Base-by-base conservation (phyloP, 1,140 invertebrate species). In the Colletes gigas region DNA sequence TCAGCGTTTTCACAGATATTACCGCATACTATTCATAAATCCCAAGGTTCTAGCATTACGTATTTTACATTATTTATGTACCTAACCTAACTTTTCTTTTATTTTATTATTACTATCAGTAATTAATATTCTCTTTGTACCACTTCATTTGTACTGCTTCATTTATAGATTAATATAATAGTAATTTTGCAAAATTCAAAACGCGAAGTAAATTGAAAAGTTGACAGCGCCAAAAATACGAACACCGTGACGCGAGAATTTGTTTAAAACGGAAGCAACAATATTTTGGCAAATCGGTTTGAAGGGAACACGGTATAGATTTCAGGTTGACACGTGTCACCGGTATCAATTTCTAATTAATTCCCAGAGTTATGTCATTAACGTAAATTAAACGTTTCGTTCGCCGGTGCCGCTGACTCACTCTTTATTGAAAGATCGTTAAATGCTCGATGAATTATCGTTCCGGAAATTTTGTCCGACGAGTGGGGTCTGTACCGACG, bases 361-460 rank as follows among this genome's bases (percentile, higher is more conserved):
- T 85, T 82, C 74, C 69, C 79, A 57, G 50, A 59, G 52, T 79
- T 21, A 63, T 68, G 66, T 85, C 84, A 85, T 85, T 85, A 85
- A 85, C 84, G 84, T 85, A 85, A 85, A 85, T 85, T 85, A 85
- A 84, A 85, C 84, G 84, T 85, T 82, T 85, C 83, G 84, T 85
- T 85, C 82, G 83, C 68, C 78, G 30, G 60, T 69, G 73, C 69
- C 74, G 84, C 84, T 85, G 84, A 85, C 83, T 85, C 84, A 78
- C 83, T 85, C 84, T 85, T 85, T 85, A 85, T 85, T 78, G 84
- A 85, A 85, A 85, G 84, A 85, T 85, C 79, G 84, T 85, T 85
- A 85, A 85, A 84, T 82, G 79, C 84, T 82, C 83, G 83, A 85
- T 85, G 79, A 85, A 85, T 85, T 85, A 85, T 85, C 83, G 83